Evolutionary conservation across 2,888 invertebrate species (phyloP).

Genomic region (Diarsia mendica): DNA sequence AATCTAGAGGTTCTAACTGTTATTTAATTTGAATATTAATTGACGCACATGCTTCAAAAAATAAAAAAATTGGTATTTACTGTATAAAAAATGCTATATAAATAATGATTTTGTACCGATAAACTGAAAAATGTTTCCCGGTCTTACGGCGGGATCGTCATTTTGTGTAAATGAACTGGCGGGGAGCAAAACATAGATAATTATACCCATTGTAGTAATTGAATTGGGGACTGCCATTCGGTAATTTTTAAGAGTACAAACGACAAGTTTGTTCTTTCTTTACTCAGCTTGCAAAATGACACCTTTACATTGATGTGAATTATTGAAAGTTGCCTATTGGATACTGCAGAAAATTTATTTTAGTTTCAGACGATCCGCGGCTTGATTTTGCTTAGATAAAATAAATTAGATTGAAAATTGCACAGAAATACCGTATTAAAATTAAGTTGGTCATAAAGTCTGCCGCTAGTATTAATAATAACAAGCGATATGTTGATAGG

Average conservation of each 20-base stretch:
- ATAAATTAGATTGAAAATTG: too few species aligned
- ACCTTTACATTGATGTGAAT: neutral
- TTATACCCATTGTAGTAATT: too few species aligned
- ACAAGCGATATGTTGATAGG: neutral
- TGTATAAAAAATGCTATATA: slow-evolving; percentile 14
- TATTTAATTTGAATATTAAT: neutral
- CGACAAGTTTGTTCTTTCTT: neutral
- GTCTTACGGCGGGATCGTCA: slow-evolving; percentile 19
- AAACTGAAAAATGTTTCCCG: slow-evolving; percentile 18
- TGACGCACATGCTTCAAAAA: slow-evolving; percentile 1
- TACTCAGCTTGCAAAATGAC: neutral
- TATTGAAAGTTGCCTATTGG: neutral
- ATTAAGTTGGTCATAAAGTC: neutral
- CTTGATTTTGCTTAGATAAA: neutral
- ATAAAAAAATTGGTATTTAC: slow-evolving; percentile 2
- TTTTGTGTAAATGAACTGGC: slow-evolving; percentile 19
- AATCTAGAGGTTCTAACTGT: neutral
- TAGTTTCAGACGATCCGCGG: too few species aligned
- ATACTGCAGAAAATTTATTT: neutral
- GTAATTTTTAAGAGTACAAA: slow-evolving; percentile 21
- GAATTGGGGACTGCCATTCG: slow-evolving; percentile 11
- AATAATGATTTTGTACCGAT: slow-evolving; percentile 30
- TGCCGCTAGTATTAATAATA: slow-evolving; percentile 1
- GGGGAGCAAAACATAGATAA: too few species aligned
- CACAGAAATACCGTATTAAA: neutral